Evolutionary conservation across 2,797 vertebrate species (phyloP), one percentile per base, ranked within the genome.

Genomic region (Anomalospiza imberbis): DNA sequence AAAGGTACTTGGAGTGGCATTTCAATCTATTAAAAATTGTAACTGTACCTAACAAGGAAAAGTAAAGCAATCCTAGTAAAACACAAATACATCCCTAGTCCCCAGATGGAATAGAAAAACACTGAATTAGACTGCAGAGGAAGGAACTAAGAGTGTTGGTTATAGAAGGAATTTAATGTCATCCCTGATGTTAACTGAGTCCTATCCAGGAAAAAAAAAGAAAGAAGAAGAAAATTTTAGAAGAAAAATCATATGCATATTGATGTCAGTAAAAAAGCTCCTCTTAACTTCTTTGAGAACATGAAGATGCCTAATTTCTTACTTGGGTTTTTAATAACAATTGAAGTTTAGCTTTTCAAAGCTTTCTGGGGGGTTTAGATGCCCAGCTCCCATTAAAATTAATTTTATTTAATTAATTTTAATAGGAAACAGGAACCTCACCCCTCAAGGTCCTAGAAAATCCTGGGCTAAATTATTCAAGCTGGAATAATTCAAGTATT

Each of bases 331-430:
- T 45, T 93, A 67, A 36, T 74, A 91, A 85, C 53, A 82, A 38
- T 38, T 75, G 70, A 81, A 19, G 31, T 84, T 84, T 89, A 67
- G 24, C 47, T 93, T 96, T 93, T 90, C 80, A 94, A 90, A 90
- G 77, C 32, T 90, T 75, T 88, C 48, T 60, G 18, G 17, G 21
- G 50, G 53, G 79, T 53, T 84, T 81, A 60, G 79, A 89, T 88
- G 68, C 22, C 18, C 38, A 85, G 21, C 71, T 89, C n/a, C 81
- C n/a, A 82, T 93, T 92, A 78, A 95, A 93, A 82, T 89, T 72
- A 81, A 81, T 81, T 50, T 21, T 17, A 85, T 89, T 24, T 20
- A 78, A 89, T 88, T 75, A 55, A 88, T 93, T 93, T 93, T 88
- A 91, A 75, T 72, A 17, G 62, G 21, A 93, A 83, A 66, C 4